Conservation (phyloP, 2,797 vertebrate species). For the Crax fasciolata region DNA sequence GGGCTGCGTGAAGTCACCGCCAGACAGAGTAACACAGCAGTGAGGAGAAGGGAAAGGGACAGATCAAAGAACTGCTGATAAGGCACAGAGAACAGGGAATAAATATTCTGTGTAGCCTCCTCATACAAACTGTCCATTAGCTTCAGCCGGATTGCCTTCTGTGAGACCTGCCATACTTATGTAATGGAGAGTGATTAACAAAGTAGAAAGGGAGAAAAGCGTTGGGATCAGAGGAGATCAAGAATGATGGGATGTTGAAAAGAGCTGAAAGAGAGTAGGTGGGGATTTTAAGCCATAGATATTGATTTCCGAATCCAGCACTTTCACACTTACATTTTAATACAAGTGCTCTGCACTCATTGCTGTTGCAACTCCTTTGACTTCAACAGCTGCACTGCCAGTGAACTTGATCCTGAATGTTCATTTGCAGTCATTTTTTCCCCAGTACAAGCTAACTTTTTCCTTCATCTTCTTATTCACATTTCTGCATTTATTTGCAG, state of each 20-base stretch:
- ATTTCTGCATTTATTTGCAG: not conserved
- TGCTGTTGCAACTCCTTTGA: not conserved
- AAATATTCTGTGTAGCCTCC: not conserved
- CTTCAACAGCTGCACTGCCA: not conserved
- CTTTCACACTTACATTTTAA: not conserved
- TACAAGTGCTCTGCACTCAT: not conserved
- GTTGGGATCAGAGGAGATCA: not conserved
- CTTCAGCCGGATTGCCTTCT: not conserved
- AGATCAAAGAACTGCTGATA: not conserved
- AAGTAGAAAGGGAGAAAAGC: not conserved
- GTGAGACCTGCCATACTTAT: rapidly evolving
- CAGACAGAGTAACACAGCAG: not conserved
- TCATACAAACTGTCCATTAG: not conserved
- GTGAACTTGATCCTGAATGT: not conserved
- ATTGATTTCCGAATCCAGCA: conserved; percentile 9
- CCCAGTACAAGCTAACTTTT: not conserved
- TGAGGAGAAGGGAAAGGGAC: not conserved
- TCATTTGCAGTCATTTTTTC: not conserved
- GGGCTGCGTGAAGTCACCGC: not conserved
- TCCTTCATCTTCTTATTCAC: not conserved
- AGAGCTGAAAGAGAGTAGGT: not conserved
- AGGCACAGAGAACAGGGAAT: not conserved
- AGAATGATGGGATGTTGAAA: not conserved
- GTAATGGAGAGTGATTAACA: not conserved
- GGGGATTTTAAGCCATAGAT: conserved; percentile 11